Evolutionary conservation across 2,113 vertebrate genomes (phyloP).

Genomic region (Macheiramphus alcinus): DNA sequence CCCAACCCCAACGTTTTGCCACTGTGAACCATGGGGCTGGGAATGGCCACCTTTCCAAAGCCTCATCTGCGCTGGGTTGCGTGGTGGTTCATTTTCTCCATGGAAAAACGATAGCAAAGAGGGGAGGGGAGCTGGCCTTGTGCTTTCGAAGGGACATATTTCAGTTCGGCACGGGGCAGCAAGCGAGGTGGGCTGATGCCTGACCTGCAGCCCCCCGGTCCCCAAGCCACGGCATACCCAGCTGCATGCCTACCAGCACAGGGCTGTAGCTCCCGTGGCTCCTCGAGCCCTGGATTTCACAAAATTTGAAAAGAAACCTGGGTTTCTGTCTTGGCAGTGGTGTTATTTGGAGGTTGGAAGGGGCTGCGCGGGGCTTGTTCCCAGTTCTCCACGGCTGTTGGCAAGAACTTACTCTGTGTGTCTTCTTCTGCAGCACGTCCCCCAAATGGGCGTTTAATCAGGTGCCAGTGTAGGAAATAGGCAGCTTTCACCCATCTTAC

Average conservation of each 20-base stretch:
- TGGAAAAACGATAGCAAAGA: neutral
- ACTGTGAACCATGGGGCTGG: neutral
- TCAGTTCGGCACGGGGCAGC: neutral
- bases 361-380: neutral
- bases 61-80: neutral
- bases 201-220: neutral
- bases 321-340: neutral
- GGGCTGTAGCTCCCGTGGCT: neutral
- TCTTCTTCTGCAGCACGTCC: neutral
- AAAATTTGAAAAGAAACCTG: neutral
- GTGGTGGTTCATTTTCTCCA: neutral
- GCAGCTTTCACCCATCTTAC: neutral
- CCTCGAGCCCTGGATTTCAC: neutral
- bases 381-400: fast-evolving
- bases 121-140: neutral
- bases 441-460: neutral
- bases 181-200: neutral
- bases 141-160: fast-evolving
- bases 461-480: neutral
- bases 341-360: neutral
- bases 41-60: neutral
- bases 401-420: neutral
- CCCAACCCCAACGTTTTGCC: neutral
- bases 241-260: fast-evolving
- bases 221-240: fast-evolving